Evolutionary conservation across 2,888 invertebrate genomes (phyloP).

Genomic region (Blastobasis lacticolella): DNA sequence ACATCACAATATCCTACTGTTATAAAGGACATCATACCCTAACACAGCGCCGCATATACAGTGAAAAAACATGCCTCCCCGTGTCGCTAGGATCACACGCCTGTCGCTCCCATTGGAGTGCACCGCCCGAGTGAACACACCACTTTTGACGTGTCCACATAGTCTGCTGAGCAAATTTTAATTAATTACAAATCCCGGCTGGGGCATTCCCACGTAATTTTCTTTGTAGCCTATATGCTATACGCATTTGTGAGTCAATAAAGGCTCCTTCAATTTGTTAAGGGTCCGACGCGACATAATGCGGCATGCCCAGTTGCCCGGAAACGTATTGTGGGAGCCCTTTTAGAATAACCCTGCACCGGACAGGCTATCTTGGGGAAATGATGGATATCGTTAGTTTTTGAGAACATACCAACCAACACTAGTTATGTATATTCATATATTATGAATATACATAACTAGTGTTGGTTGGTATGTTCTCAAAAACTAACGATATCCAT

Average conservation of each 20-base stretch:
- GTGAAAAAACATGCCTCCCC: conserved; percentile 7
- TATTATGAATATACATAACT: no score
- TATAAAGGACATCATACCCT: background rate
- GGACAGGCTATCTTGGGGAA: background rate
- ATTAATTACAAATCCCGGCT: conserved; percentile 21
- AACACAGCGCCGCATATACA: background rate
- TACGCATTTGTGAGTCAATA: conserved; percentile 21
- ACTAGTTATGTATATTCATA: no score
- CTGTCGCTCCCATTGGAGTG: conserved; percentile 32
- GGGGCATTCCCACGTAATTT: no score
- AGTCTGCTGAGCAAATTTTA: conserved; percentile 41
- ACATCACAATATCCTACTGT: background rate
- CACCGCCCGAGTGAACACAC: conserved; percentile 14
- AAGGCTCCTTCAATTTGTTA: conserved; percentile 30
- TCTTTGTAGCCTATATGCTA: background rate
- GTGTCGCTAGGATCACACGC: conserved; percentile 39
- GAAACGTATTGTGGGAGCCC: conserved; percentile 31
- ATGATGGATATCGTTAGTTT: background rate
- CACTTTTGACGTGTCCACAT: conserved; percentile 50
- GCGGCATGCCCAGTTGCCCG: conserved; percentile 26
- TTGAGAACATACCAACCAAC: background rate
- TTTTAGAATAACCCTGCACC: conserved; percentile 22
- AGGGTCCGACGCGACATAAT: conserved; percentile 24
- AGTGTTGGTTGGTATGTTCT: background rate
- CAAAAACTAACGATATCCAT: background rate